Base-by-base conservation (phyloP, 2,113 vertebrate genomes). In the Arothron firmamentum region DNA sequence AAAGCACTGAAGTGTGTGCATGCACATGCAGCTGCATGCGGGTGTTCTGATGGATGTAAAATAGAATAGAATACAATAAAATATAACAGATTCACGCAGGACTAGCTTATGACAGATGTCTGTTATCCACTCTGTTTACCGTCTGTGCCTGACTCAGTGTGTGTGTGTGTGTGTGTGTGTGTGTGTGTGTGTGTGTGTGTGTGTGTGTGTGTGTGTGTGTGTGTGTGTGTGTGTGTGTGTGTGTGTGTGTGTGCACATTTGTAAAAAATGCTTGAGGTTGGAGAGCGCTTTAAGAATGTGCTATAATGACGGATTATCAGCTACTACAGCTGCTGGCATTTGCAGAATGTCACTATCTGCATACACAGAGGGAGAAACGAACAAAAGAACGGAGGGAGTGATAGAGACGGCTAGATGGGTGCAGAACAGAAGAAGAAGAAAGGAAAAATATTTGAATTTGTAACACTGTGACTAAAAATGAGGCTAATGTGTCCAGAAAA, bases 221-320 rank as follows among this genome's bases (percentile, higher is more conserved):
- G 42, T 51, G 28, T 13, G 13, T 21, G 21, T 38, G 11, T 41
- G 38, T 66, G 50, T 19, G 49, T 53, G 25, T 47, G 25, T 50
- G 28, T 34, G 43, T 49, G 43, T 43, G 20, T 46, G n/a, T 9
- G 43, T 51, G 31, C 20, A 41, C 28, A 12, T 21, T 14, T 62
- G 47, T 64, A 52, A 48, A 56, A 74, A 60, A 65, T 56, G 59
- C 73, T 77, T 68, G 65, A 82, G 66, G 66, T 80, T 69, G 66
- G 60, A 76, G 66, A 74, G 72, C 59, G 58, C 63, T 74, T 74
- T 59, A 74, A 65, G 49, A 79, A 63, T 66, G 53, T 52, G 52
- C 61, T 75, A 53, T 79, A 81, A 79, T 70, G 74, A 84, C 67
- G 65, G 66, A 81, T 85, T 73, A 84, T 79, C 63, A 78, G 71